Percentiles rank a stretch among this genome's conserved stretches.
These are phyloP conservation scores for Venturia canescens DNA, from an alignment of 1,140 invertebrate genomes.

Conservation along the genomic window DNA sequence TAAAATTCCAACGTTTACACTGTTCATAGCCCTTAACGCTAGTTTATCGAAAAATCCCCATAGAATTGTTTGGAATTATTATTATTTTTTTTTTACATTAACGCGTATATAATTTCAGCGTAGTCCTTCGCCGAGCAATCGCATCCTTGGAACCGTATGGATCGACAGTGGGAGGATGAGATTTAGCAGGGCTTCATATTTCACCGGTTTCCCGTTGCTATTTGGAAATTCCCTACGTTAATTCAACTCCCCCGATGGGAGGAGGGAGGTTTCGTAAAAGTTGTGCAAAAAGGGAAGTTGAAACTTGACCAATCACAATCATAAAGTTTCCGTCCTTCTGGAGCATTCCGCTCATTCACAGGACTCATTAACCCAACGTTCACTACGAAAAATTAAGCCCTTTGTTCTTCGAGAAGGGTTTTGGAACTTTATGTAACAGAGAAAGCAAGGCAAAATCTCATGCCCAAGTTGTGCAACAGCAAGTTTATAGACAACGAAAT, in stretches of 20 bases:
- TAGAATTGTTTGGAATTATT: too few species aligned
- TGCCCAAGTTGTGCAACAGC: too few species aligned
- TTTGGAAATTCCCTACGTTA: slow-evolving; percentile 19
- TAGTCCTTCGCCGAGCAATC: background rate
- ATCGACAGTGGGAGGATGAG: background rate
- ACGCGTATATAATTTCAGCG: background rate
- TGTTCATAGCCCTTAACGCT: too few species aligned
- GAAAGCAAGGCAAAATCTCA: too few species aligned
- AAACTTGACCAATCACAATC: slow-evolving; percentile 25
- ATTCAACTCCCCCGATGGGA: background rate
- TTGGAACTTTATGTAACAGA: too few species aligned
- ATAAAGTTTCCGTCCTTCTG: background rate
- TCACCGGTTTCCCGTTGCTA: slow-evolving; percentile 19
- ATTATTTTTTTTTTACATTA: background rate
- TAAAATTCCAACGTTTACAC: background rate
- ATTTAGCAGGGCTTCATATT: background rate
- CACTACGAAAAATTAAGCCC: background rate
- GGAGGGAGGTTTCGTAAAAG: background rate
- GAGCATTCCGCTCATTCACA: background rate
- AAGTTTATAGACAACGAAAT: too few species aligned
- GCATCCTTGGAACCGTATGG: slow-evolving; percentile 7
- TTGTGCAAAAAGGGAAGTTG: background rate
- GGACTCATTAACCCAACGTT: background rate
- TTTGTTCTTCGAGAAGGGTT: too few species aligned
- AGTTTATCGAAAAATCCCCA: too few species aligned